Base-by-base conservation (phyloP, 2,888 invertebrate genomes). In the Lucinisca nassula region DNA sequence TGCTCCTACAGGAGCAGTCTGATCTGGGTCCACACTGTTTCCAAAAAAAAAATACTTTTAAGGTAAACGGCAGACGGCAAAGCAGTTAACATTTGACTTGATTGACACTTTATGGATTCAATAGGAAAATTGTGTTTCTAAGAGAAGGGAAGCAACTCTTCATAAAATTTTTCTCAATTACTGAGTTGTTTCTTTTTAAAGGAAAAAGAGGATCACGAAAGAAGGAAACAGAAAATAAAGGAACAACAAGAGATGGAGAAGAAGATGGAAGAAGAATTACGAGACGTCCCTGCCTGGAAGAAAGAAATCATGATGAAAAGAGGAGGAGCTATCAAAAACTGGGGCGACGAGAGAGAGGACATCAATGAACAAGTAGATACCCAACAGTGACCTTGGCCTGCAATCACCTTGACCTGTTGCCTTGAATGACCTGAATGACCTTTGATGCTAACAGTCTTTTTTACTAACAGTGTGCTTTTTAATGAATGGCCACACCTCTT, bases 261-360 rank as follows among this genome's bases (percentile, higher is more conserved):
- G 58, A 55, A 90, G 45, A 87, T 90, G 87, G 88, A 90, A 35
- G 85, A 90, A 72, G 94, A 94, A 85, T 81, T 94, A 73, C 91
- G 91, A 76, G 90, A 92, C 55, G 90, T 94, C 79, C 94, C 94
- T 3, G 93, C 91, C 30, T 94, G 93, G 94, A 95, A 94, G 81
- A 90, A 93, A 40, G 93, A 94, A 83, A 92, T 95, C 14, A 92
- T 93, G 86, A 93, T 94, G 91, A 92, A 92, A 81, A 80, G 88
- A 12, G 92, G 92, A 3, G 90, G 89, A 84, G 92, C 88, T 30
- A 90, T 89, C 40, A 89, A 87, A 76, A 92, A 92, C 84, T 92
- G 92, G 92, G 91, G 90, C 12, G 92, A 92, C 73, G 92, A 92
- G 73, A 51, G 92, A 40, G 92, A 89, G 51, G 90, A 90, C 12